Base-by-base conservation (phyloP, 2,888 invertebrate species). In the Mythimna loreyi region DNA sequence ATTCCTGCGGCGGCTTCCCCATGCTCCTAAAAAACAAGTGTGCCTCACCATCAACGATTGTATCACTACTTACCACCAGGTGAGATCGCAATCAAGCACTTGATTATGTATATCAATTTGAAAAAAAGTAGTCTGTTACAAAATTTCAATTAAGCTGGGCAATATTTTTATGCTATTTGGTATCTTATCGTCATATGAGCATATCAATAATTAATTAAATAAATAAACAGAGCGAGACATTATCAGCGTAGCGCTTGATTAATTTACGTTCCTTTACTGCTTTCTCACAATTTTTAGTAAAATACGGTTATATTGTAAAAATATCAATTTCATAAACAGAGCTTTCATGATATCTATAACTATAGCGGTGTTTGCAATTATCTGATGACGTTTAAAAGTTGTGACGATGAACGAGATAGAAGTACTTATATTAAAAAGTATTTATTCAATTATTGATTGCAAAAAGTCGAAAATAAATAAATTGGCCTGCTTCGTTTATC, bases 401-500 rank as follows among this genome's bases (percentile, higher is more conserved):
- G 3, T 16, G 7, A 28, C 28, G 28, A 30, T 62, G 30, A 9
- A 11, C 40, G 2, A 62, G 57, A 62, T 36, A 13, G 0, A 13
- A n/a, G n/a, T n/a, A n/a, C n/a, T n/a, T n/a, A n/a, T n/a, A n/a
- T n/a, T n/a, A n/a, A n/a, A n/a, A n/a, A n/a, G n/a, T n/a, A n/a
- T n/a, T n/a, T n/a, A n/a, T n/a, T n/a, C n/a, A 45, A 16, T 13
- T n/a, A 25, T 6, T 16, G 16, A 23, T 43, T 43, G n/a, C 3
- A 11, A 23, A 25, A 19, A 43, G 43, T 43, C 7, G 43, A 16
- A 40, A 2, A 57, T 49, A 40, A 28, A 28, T 43, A 28, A 36
- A 19, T 25, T 5, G 16, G 7, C 28, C 4, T n/a, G 23, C 40
- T 23, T 23, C 2, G 70, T 71, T 47, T 72, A 21, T 52, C 28